Conservation (phyloP, 2,113 vertebrate species). For the Hippocampus abdominalis region DNA sequence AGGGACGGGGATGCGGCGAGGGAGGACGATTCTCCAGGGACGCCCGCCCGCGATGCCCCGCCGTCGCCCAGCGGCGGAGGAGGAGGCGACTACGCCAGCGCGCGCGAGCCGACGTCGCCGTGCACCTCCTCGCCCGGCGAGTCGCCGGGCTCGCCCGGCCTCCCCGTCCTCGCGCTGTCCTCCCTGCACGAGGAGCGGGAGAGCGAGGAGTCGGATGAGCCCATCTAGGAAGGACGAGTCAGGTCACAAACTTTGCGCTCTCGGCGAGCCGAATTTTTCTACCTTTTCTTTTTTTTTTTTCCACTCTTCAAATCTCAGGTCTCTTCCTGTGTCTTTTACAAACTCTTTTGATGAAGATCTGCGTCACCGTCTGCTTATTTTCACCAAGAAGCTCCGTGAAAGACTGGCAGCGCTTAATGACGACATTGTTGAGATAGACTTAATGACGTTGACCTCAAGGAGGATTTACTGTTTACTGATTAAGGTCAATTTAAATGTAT, state of each 20-base stretch:
- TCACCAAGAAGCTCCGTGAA: conserved; percentile 18
- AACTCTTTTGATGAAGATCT: conserved; percentile 23
- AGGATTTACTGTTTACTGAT: conserved; percentile 55
- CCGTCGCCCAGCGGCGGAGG: conserved; percentile 19
- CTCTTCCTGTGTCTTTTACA: conserved; percentile 47
- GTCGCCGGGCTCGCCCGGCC: conserved; percentile 37
- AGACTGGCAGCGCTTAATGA: conserved; percentile 44
- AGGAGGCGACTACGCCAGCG: background rate
- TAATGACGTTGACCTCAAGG: conserved; percentile 35
- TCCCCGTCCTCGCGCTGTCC: conserved; percentile 57
- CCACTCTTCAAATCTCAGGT: conserved; percentile 63
- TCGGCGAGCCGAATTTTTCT: conserved; percentile 11
- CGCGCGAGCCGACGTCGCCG: conserved; percentile 35
- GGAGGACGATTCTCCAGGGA: conserved; percentile 52
- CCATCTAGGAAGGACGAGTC: conserved; percentile 48
- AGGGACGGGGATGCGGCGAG: conserved; percentile 44
- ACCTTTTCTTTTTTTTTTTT: conserved; percentile 10
- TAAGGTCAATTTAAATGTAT: conserved; percentile 40
- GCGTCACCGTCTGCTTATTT: conserved; percentile 20
- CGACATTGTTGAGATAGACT: conserved; percentile 37
- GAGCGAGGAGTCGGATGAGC: conserved; percentile 67
- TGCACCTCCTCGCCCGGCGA: conserved; percentile 44
- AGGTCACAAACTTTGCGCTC: background rate
- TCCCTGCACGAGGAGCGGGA: conserved; percentile 67
- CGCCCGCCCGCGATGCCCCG: conserved; percentile 30